Evolutionary conservation across 35 echinoderm and acorn worm genomes (phyloP).

Genomic region (Ophioderma brevispina): DNA sequence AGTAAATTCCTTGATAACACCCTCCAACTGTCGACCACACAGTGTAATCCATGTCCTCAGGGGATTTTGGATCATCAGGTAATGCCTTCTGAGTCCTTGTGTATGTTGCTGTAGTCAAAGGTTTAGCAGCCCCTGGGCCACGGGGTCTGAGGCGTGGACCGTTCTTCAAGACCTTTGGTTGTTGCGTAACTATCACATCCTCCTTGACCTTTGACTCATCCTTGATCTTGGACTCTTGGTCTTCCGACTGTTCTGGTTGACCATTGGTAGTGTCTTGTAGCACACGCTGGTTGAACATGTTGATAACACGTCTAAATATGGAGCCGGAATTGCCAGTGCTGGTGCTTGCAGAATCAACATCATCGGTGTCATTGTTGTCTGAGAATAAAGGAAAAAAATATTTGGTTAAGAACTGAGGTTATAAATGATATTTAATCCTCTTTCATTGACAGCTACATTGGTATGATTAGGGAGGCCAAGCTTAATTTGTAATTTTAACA

Average conservation of each 20-base stretch:
- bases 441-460: no score
- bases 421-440: no score
- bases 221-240: neutral
- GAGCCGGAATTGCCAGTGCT: neutral
- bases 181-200: neutral
- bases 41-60: no score
- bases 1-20: neutral
- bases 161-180: neutral
- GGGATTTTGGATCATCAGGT: neutral
- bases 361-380: neutral
- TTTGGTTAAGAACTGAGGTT: no score
- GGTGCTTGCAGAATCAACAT: neutral
- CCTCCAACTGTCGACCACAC: neutral
- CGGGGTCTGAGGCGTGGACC: neutral
- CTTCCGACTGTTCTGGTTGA: neutral
- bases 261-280: slow-evolving; percentile 18
- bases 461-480: no score
- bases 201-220: neutral
- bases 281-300: slow-evolving; percentile 60
- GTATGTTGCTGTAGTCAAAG: neutral
- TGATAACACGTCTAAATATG: slow-evolving; percentile 52
- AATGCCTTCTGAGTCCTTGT: neutral
- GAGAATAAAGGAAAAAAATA: neutral
- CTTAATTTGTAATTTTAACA: no score
- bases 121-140: neutral